Evolutionary conservation across 2,113 vertebrate species (phyloP), one percentile per base, ranked within the genome.

Genomic region (Campylorhamphus procurvoides): DNA sequence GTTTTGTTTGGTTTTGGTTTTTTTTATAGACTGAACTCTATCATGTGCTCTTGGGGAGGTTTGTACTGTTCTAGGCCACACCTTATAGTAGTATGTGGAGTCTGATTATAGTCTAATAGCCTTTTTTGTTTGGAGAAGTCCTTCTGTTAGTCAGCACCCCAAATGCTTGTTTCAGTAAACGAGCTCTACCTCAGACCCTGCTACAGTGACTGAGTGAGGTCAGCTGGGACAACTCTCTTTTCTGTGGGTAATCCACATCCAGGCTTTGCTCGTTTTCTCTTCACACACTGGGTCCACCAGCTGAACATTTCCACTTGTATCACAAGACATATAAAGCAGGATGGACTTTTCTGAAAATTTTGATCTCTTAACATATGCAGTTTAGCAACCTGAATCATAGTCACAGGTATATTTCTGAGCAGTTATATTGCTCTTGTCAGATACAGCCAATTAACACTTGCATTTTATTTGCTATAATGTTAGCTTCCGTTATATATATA

Each of bases 401-500:
- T 4, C 49, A n/a, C 9, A 18, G 67, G 28, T 25, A 39, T 9
- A 44, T 25, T 35, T 77, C 49, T n/a, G 22, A 77, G 37, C 16
- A 69, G 18, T 29, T 62, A 50, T 9, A 79, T 82, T 40, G 35
- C 25, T 89, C 27, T 46, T 84, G 66, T 82, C 52, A 64, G 52
- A 73, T 44, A 31, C 23, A 67, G 46, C 10, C 72, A 93, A 91
- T 73, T 56, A 84, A 88, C 56, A 64, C n/a, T 22, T 72, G 58
- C 44, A 33, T 88, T 93, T 87, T 74, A 24, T 78, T 68, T 87
- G 58, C 52, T 73, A 59, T 83, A 80, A 74, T 66, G 52, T 91
- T 95, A 81, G 27, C 77, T 91, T 90, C 56, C n/a, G 63, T 84
- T 90, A 88, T 76, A 84, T 23, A 89, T 84, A 96, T 74, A 94